A percentile compares a stretch with the other conserved stretches of the same genome.
These are phyloP conservation scores for Ormyrus pomaceus DNA, from an alignment of 2,888 invertebrate species.

Conservation along the genomic window DNA sequence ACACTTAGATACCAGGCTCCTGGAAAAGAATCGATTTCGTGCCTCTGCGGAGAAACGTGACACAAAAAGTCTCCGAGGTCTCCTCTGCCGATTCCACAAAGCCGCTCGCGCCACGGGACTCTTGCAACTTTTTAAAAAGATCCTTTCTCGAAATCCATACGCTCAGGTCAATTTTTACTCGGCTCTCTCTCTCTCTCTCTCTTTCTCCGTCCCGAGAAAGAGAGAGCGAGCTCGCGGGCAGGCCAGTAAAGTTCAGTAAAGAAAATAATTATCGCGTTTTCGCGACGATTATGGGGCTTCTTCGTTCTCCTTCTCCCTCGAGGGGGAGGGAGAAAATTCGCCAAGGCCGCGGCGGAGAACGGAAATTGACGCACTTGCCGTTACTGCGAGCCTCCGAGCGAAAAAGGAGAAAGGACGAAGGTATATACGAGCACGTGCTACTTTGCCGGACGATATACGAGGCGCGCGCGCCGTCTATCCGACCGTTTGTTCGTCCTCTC, in stretches of 20 bases:
- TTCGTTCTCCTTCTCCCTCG: too few species aligned
- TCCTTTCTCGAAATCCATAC: constrained; percentile 47
- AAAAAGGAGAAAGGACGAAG: constrained; percentile 43
- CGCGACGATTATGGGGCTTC: constrained; percentile 35
- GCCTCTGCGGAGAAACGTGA: constrained; percentile 5
- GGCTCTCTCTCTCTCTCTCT: not conserved
- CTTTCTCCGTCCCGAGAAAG: not conserved
- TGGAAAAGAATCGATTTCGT: constrained; percentile 34
- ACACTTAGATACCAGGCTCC: constrained; percentile 8
- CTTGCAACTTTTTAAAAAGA: constrained; percentile 48
- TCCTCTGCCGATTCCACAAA: constrained; percentile 19
- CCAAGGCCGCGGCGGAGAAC: constrained; percentile 56
- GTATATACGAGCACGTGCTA: constrained; percentile 54
- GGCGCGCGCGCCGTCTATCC: constrained; percentile 22
- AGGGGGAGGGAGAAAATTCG: constrained; percentile 16
- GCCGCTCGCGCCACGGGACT: constrained; percentile 30
- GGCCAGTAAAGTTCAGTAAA: constrained; percentile 9
- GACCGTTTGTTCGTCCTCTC: constrained; percentile 35
- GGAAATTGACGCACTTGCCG: constrained; percentile 63
- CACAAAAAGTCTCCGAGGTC: constrained; percentile 26
- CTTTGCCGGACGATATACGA: constrained; percentile 47
- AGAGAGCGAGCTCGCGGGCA: not conserved
- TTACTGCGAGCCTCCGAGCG: constrained; percentile 55
- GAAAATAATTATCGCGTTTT: constrained; percentile 51
- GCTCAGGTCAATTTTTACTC: constrained; percentile 42